Conservation (phyloP, 2,113 vertebrate genomes). For the Elgaria multicarinata region DNA sequence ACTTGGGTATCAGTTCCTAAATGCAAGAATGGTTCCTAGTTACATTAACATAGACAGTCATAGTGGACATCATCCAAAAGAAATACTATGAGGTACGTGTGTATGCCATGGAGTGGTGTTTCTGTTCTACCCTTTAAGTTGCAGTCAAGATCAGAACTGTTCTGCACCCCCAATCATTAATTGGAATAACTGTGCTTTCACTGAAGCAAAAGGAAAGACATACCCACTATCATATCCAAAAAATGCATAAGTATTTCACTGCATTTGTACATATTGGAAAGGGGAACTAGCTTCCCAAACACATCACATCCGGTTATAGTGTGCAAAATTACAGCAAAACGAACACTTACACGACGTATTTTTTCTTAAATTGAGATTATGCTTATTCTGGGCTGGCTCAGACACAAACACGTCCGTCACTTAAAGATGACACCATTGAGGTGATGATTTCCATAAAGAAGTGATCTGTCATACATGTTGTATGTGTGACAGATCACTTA, state of each 20-base stretch:
- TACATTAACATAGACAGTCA: background rate
- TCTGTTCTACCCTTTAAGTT: background rate
- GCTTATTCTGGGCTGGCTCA: background rate
- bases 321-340: background rate
- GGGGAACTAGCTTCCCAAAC: background rate
- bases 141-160: background rate
- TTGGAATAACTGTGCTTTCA: background rate
- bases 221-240: background rate
- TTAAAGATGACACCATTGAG: background rate
- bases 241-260: background rate
- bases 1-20: background rate
- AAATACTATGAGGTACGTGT: background rate
- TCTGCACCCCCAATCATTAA: background rate
- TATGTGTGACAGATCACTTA: too few species aligned
- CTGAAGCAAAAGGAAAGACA: background rate
- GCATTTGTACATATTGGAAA: background rate
- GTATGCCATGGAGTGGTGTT: background rate
- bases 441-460: background rate
- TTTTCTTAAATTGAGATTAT: background rate
- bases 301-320: background rate
- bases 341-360: background rate
- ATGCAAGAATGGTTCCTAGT: background rate
- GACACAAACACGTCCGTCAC: background rate
- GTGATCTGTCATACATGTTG: background rate
- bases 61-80: background rate